Conservation (phyloP, 2,113 vertebrate genomes). For the Aldabrachelys gigantea region DNA sequence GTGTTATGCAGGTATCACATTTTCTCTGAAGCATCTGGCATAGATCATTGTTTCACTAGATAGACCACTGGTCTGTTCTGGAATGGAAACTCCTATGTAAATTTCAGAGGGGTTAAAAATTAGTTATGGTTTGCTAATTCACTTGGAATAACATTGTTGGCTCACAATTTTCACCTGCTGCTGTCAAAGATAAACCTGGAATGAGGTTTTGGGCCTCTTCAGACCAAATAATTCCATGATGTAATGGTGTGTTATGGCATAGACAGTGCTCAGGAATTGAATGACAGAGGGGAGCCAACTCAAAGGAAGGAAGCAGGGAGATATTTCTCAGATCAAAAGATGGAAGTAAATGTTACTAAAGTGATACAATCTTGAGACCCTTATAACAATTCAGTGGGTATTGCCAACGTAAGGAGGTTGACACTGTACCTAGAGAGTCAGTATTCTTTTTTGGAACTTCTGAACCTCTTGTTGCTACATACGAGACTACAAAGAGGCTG, state of each 20-base stretch:
- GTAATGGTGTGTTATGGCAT: background rate
- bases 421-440: background rate
- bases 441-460: background rate
- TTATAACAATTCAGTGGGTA: background rate
- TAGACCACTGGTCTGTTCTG: background rate
- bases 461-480: background rate
- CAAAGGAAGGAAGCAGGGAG: background rate
- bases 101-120: background rate
- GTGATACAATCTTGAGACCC: background rate
- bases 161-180: background rate
- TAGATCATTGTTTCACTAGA: background rate
- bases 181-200: background rate
- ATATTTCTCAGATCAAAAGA: background rate
- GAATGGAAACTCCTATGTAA: background rate
- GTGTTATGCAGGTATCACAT: background rate
- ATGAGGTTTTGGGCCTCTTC: background rate
- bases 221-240: background rate
- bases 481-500: background rate
- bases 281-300: background rate
- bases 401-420: background rate
- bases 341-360: background rate
- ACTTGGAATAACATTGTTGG: background rate
- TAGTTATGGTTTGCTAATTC: background rate
- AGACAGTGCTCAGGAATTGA: background rate
- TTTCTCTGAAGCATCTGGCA: background rate